Evolutionary conservation across 2,888 invertebrate species (phyloP).

Genomic region (Eupithecia insigniata): DNA sequence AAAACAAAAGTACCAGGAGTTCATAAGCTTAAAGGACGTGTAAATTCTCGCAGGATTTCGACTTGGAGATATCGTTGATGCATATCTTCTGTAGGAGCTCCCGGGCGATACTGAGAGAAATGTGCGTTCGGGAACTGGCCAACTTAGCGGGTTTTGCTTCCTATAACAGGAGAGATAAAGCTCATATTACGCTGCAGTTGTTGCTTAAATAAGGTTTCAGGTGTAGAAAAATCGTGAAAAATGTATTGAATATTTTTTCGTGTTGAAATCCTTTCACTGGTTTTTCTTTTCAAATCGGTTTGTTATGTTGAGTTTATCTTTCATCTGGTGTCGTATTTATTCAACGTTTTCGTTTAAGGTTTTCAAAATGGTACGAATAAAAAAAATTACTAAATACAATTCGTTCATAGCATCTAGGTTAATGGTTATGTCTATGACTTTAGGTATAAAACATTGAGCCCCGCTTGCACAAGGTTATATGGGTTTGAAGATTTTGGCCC

Average conservation of each 20-base stretch:
- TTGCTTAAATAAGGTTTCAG: neutral
- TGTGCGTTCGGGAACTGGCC: conserved; percentile 91
- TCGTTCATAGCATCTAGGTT: neutral
- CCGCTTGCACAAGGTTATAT: too few species aligned
- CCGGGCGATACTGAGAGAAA: conserved; percentile 91
- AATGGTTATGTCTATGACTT: too few species aligned
- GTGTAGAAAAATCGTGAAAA: conserved; percentile 1
- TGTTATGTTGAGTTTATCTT: neutral
- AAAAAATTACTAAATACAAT: too few species aligned
- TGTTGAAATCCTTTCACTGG: neutral
- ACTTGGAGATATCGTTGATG: conserved; percentile 92
- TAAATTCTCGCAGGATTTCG: conserved; percentile 94
- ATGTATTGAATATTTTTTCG: neutral
- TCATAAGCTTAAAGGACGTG: conserved; percentile 87
- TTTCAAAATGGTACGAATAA: neutral
- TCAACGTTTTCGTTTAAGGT: neutral
- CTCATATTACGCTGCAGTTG: conserved; percentile 33
- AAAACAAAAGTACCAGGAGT: conserved; percentile 48
- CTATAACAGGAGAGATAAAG: conserved; percentile 56
- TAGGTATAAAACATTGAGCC: too few species aligned
- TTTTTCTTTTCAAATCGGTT: neutral
- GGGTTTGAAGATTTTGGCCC: too few species aligned
- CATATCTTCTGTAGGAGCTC: conserved; percentile 94
- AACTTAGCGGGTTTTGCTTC: conserved; percentile 86
- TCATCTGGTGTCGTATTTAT: neutral